Evolutionary conservation across 2,113 vertebrate species (phyloP).

Genomic region (Eublepharis macularius): DNA sequence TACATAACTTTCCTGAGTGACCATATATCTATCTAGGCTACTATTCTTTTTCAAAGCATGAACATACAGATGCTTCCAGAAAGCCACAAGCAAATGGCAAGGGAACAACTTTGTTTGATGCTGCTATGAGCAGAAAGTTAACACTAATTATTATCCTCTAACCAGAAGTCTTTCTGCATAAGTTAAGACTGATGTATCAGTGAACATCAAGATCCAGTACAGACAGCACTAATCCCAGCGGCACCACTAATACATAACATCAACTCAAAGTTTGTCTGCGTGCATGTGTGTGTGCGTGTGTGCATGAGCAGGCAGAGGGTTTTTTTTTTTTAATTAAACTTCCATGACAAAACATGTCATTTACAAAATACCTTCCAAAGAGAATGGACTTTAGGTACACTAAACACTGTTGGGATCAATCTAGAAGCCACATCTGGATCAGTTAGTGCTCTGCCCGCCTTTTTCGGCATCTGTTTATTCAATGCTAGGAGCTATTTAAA

Average conservation of each 20-base stretch:
- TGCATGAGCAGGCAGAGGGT: neutral
- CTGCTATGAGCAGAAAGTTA: neutral
- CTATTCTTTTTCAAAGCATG: neutral
- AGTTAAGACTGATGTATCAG: neutral
- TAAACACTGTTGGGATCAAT: slow-evolving; percentile 8
- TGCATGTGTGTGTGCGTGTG: too few relatives aligned
- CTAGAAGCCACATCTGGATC: neutral
- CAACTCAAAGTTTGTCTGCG: neutral
- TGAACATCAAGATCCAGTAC: neutral
- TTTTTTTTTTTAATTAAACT: neutral
- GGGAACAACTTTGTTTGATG: neutral
- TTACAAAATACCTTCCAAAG: slow-evolving; percentile 14
- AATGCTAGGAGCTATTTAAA: neutral
- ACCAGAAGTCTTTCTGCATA: too few relatives aligned
- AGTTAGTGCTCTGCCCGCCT: neutral
- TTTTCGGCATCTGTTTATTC: neutral
- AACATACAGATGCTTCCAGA: neutral
- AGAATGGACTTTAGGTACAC: neutral
- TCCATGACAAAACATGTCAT: neutral
- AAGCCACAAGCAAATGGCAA: neutral
- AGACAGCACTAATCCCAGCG: neutral
- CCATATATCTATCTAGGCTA: neutral
- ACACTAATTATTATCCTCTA: neutral
- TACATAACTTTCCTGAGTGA: neutral
- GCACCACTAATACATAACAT: neutral